phyloP scores from a whole-genome alignment of 2,888 invertebrate species.

The Acheta domesticus region DNA sequence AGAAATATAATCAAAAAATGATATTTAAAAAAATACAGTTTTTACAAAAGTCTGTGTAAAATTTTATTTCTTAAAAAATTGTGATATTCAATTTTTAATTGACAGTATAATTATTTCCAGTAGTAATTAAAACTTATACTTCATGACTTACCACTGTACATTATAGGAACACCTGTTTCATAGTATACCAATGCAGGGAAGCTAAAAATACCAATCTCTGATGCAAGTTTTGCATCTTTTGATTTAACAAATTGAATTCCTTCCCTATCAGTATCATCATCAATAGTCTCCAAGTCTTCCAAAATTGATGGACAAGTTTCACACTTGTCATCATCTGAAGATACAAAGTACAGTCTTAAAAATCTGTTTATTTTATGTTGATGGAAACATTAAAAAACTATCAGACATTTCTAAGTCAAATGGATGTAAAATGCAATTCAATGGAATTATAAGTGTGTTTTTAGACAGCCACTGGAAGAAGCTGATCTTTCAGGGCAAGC shows the following conservation, averaged over 20 bases:
- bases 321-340: conserved; percentile 76
- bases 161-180: conserved; percentile 88
- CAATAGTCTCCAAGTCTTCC: conserved; percentile 86
- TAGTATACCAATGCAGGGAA: conserved; percentile 91
- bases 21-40: too few relatives aligned
- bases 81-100: too few relatives aligned
- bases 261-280: conserved; percentile 87
- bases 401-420: background rate
- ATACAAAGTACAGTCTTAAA: conserved; percentile 23
- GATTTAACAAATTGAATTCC: conserved; percentile 93
- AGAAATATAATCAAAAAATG: too few relatives aligned
- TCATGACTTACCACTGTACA: conserved; percentile 82
- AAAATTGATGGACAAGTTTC: conserved; percentile 79
- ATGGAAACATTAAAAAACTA: background rate
- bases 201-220: conserved; percentile 87
- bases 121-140: too few relatives aligned
- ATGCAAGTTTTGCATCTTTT: conserved; percentile 82
- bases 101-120: too few relatives aligned
- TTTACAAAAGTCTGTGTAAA: too few relatives aligned
- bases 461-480: too few relatives aligned
- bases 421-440: background rate
- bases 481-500: too few relatives aligned
- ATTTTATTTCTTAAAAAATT: too few relatives aligned
- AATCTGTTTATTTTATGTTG: background rate
- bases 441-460: background rate